A percentile compares a stretch with the other conserved stretches of the same genome.
phyloP scores from a whole-genome alignment of 1,140 invertebrate genomes.

The Bombus superbus region DNA sequence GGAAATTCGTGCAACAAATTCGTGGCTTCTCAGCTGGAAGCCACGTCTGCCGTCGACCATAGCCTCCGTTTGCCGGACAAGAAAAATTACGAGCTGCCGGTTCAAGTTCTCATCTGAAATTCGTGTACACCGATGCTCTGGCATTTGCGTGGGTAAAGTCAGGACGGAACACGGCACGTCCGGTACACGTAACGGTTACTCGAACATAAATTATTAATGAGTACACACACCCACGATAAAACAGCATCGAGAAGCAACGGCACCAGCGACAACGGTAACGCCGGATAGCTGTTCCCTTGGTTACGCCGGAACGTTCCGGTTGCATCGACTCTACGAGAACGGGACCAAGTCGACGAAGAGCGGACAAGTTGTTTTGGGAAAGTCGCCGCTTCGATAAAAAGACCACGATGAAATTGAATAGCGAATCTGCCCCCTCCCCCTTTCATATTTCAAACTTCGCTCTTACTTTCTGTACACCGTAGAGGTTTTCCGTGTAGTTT shows the following conservation, averaged over 20 bases:
- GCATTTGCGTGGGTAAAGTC: constrained; percentile 46
- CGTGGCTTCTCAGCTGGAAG: neutral
- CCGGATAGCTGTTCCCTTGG: constrained; percentile 28
- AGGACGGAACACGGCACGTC: constrained; percentile 52
- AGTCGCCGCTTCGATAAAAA: neutral
- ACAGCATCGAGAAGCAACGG: constrained; percentile 15
- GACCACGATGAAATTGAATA: neutral
- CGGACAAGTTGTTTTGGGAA: no score
- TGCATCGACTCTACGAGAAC: neutral
- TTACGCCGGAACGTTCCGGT: constrained; percentile 20
- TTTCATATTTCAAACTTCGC: no score
- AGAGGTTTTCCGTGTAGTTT: constrained; percentile 41
- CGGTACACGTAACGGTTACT: constrained; percentile 63
- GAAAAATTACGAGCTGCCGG: constrained; percentile 55
- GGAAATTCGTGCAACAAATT: neutral
- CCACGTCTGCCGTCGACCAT: constrained; percentile 3
- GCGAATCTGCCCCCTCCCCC: neutral
- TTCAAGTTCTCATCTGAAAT: constrained; percentile 63
- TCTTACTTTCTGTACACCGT: neutral
- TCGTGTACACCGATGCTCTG: constrained; percentile 56
- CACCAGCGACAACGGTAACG: constrained; percentile 17
- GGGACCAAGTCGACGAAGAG: neutral
- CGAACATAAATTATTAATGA: constrained; percentile 69
- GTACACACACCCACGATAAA: constrained; percentile 64
- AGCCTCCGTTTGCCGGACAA: constrained; percentile 9